Evolutionary conservation across 2,888 invertebrate species (phyloP), one percentile per base, ranked within the genome.

Genomic region (Euzetes globulus): DNA sequence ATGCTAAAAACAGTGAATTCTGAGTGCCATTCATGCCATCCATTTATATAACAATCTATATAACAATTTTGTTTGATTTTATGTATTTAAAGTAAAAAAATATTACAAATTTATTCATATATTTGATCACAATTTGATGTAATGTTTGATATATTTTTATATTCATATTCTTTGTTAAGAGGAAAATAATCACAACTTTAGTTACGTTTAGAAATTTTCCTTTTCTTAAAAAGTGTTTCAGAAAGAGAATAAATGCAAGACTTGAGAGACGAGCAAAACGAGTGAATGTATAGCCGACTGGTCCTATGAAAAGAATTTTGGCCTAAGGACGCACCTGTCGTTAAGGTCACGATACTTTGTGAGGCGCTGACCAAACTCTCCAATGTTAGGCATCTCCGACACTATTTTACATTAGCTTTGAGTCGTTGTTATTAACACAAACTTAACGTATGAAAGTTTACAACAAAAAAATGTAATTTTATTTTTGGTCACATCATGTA

Each of bases 291-390:
- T 7, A 33, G n/a, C 27, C 15, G 19, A 27, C 19, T 19, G 58
- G 25, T 11, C 25, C 13, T 17, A 58, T 5, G 29, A 19, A 63
- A 63, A 27, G 27, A 63, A 27, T 15, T 58, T 19, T 33, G 63
- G 63, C 63, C 63, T 63, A 33, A 63, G 63, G 63, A 63, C 19
- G 63, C 63, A 63, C 63, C 63, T 63, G 63, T 63, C 63, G 29
- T 37, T 63, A 58, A 37, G 63, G 63, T 63, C 63, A 63, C 63
- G 63, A 63, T 37, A 27, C 27, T 58, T 60, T 27, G 63, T n/a
- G 29, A 29, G 37, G 63, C 63, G 11, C 63, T 63, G 63, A 63
- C 63, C 63, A 63, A 13, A 63, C 33, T 63, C 37, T 58, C 27
- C 52, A 55, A 17, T 63, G 29, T 63, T 63, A 33, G 17, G n/a